These are phyloP conservation scores for Colletes collaris DNA, from an alignment of 2,888 invertebrate species.

Conservation along the genomic window DNA sequence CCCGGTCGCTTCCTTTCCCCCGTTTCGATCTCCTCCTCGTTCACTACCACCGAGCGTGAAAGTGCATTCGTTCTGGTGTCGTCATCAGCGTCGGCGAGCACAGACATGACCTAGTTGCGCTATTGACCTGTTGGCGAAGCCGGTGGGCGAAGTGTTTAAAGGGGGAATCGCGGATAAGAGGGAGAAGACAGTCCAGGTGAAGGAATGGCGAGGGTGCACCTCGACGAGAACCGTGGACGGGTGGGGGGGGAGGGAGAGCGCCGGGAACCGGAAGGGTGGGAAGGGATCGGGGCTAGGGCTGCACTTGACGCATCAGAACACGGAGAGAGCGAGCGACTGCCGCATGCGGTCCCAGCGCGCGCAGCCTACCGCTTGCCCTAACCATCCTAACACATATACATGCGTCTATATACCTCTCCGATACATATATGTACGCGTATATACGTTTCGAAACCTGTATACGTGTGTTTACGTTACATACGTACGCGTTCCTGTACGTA, in stretches of 20 bases:
- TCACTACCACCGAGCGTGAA: conserved; percentile 58
- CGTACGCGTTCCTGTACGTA: not conserved
- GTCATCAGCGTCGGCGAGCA: conserved; percentile 59
- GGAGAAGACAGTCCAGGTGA: conserved; percentile 64
- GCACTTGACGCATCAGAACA: conserved; percentile 76
- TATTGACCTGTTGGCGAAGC: conserved; percentile 77
- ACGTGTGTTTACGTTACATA: not conserved
- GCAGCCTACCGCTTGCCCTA: conserved; percentile 69
- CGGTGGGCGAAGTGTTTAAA: conserved; percentile 69
- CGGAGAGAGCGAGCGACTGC: conserved; percentile 72
- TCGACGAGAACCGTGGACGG: no score
- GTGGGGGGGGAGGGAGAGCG: conserved; percentile 31
- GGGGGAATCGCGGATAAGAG: conserved; percentile 59
- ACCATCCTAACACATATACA: conserved; percentile 37
- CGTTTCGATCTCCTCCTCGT: conserved; percentile 23
- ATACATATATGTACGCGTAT: not conserved
- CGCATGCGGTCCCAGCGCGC: conserved; percentile 77
- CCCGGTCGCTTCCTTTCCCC: conserved; percentile 4
- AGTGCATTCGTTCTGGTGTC: conserved; percentile 63
- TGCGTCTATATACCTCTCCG: not conserved
- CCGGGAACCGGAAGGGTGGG: conserved; percentile 36
- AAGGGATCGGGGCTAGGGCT: conserved; percentile 65
- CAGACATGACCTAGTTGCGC: conserved; percentile 77
- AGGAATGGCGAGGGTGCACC: conserved; percentile 48
- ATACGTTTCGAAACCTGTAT: not conserved